Percentiles rank a stretch among this genome's conserved stretches.
phyloP scores from a whole-genome alignment of 2,888 invertebrate genomes.

The Halictus quadricinctus region DNA sequence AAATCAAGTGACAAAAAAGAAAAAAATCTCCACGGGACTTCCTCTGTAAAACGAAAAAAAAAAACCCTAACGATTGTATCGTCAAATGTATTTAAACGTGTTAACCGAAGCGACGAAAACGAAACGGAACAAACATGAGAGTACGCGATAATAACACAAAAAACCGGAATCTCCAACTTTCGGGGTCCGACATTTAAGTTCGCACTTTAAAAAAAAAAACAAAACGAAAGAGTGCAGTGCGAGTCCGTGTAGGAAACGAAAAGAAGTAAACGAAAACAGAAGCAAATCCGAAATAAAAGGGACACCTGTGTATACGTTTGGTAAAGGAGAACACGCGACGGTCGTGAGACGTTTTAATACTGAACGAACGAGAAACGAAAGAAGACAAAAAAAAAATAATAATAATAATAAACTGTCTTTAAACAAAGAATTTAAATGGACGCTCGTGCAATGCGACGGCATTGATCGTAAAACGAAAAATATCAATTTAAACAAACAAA shows the following conservation, averaged over 20 bases:
- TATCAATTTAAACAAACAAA: conserved; percentile 7
- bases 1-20: conserved; percentile 34
- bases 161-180: conserved; percentile 34
- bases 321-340: conserved; percentile 42
- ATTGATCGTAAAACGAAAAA: conserved; percentile 41
- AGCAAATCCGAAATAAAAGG: conserved; percentile 20
- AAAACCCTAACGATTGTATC: conserved; percentile 45
- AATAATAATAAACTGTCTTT: conserved; percentile 36
- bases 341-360: conserved; percentile 46
- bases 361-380: not conserved
- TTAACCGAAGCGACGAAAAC: conserved; percentile 6
- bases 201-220: conserved; percentile 25
- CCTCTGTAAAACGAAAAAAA: conserved; percentile 38
- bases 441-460: conserved; percentile 41
- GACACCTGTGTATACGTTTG: conserved; percentile 61
- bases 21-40: conserved; percentile 21
- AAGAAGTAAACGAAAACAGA: not conserved
- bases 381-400: not conserved
- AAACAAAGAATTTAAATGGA: conserved; percentile 34
- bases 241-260: conserved; percentile 51
- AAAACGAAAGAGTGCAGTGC: conserved; percentile 60
- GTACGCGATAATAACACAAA: conserved; percentile 48
- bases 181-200: conserved; percentile 28
- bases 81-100: conserved; percentile 62
- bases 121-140: conserved; percentile 30